Conservation (phyloP, 2,113 vertebrate genomes). For the Oreochromis aureus region DNA sequence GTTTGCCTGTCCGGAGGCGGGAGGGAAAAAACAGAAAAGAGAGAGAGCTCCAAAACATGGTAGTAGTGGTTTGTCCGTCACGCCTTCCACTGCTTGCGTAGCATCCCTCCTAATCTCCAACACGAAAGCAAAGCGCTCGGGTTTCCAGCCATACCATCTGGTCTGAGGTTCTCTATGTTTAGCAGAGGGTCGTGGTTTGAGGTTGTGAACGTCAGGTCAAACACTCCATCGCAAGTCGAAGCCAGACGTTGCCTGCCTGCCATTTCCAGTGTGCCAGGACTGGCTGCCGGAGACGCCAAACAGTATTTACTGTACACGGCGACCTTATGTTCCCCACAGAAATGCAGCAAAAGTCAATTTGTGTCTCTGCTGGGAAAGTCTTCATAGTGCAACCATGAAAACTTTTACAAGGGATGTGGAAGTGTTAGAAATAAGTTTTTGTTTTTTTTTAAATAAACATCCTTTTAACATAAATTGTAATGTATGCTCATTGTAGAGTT, state of each 20-base stretch:
- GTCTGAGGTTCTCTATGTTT: constrained; percentile 65
- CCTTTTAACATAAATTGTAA: background rate
- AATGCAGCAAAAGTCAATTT: background rate
- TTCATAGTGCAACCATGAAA: background rate
- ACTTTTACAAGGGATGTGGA: background rate
- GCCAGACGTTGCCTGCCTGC: background rate
- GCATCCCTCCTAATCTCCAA: constrained; percentile 27
- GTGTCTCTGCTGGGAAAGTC: background rate
- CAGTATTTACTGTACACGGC: background rate
- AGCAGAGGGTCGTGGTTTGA: constrained; percentile 59
- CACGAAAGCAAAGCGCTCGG: background rate
- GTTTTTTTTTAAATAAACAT: background rate
- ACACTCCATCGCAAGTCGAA: background rate
- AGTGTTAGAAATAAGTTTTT: background rate
- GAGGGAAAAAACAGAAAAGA: background rate
- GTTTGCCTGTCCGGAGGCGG: background rate
- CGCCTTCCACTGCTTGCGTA: constrained; percentile 38
- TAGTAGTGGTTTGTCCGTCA: constrained; percentile 25
- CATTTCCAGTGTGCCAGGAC: background rate
- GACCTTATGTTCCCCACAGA: background rate
- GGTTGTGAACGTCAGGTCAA: constrained; percentile 23
- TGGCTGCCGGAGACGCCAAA: background rate
- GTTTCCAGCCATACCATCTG: constrained; percentile 51
- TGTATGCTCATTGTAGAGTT: background rate
- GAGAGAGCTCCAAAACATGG: constrained; percentile 35